A percentile compares a stretch with the other conserved stretches of the same genome.
Conservation (phyloP, 1,140 invertebrate species). For the Chrysomallon squamiferum region DNA sequence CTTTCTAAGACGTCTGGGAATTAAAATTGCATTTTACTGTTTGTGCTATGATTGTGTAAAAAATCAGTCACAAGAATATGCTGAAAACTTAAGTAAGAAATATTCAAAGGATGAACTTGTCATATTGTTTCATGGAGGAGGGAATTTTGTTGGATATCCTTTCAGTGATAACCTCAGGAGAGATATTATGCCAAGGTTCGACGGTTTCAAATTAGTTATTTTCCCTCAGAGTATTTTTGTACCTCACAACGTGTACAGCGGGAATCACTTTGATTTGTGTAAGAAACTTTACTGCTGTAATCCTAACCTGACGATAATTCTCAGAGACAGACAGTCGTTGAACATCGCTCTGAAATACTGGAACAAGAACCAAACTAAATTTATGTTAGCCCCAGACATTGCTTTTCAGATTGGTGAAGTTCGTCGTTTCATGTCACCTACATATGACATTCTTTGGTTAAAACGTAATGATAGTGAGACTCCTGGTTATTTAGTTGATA, state of each 20-base stretch:
- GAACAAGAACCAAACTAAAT: conserved; percentile 3
- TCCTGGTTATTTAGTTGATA: conserved; percentile 2
- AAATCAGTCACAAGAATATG: background rate
- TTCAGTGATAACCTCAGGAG: background rate
- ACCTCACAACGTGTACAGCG: background rate
- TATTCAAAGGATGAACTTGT: conserved; percentile 1
- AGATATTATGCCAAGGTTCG: conserved; percentile 14
- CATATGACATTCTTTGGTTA: conserved; percentile 23
- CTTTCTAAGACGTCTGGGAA: conserved; percentile 15
- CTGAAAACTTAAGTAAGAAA: background rate
- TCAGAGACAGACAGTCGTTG: conserved; percentile 27
- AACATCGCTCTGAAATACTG: conserved; percentile 15
- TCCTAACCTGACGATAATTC: conserved; percentile 11
- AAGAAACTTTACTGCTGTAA: background rate
- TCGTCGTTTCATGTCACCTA: conserved; percentile 9
- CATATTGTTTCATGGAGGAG: conserved; percentile 18
- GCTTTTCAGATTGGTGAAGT: conserved; percentile 22
- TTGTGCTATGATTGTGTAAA: conserved; percentile 2
- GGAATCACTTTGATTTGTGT: background rate
- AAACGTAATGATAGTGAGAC: conserved; percentile 12
- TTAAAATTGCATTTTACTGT: conserved; percentile 22
- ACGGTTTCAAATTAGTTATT: conserved; percentile 8
- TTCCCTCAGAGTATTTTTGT: conserved; percentile 28
- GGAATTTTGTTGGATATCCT: conserved; percentile 28
- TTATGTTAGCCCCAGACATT: conserved; percentile 26